Conservation (phyloP, 2,113 vertebrate species). For the Bubo scandiacus region DNA sequence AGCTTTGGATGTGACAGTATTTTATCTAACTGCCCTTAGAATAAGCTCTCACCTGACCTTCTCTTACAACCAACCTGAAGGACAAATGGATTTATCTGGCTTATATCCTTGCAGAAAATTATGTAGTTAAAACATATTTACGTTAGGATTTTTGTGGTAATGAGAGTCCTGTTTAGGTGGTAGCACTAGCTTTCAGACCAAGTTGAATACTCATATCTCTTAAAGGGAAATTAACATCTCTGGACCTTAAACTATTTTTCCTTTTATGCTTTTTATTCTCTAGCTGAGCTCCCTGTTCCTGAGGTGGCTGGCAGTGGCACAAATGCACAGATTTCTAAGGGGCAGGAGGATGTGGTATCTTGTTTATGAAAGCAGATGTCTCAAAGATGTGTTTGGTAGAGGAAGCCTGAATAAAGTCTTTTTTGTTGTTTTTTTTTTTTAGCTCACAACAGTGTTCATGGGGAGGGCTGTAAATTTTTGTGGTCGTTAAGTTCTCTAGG, state of each 20-base stretch:
- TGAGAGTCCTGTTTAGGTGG: not conserved
- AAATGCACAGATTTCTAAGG: not conserved
- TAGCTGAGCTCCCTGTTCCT: not conserved
- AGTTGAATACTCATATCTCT: not conserved
- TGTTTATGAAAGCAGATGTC: not conserved
- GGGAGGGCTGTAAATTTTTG: not conserved
- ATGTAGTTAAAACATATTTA: not conserved
- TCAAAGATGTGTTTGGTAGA: not conserved
- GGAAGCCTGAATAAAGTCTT: not conserved
- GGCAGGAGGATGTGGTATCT: not conserved
- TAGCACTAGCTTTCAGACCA: not conserved
- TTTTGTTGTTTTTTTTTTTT: not conserved
- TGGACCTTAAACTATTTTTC: not conserved
- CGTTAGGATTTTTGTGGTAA: not conserved
- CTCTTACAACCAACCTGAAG: not conserved
- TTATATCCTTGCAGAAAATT: not conserved
- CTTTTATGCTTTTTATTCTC: not conserved
- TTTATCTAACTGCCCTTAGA: not conserved
- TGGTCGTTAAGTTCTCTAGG: not conserved
- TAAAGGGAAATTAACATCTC: not conserved
- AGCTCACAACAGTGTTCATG: not conserved
- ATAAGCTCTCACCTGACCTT: not conserved
- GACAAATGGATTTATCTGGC: not conserved
- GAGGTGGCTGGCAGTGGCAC: not conserved
- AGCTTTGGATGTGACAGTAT: not conserved